Evolutionary conservation across 2,797 vertebrate species (phyloP).

Genomic region (Tiaroga cobitis): DNA sequence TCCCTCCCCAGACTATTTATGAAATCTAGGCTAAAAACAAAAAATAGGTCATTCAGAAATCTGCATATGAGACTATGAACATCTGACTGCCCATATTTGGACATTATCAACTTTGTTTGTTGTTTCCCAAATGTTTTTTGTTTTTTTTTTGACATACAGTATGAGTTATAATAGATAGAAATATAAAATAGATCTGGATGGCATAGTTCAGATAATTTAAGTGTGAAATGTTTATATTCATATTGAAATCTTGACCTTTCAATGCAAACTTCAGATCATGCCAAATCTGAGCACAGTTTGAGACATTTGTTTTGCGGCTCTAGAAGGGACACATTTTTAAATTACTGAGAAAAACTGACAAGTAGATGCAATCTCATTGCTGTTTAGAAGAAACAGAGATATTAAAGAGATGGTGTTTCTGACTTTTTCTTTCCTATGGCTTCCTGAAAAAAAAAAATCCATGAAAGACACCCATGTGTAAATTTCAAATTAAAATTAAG

Average conservation of each 20-base stretch:
- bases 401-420: neutral
- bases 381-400: neutral
- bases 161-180: neutral
- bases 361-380: neutral
- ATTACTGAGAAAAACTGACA: neutral
- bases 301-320: neutral
- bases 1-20: neutral
- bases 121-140: neutral
- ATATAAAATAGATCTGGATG: neutral
- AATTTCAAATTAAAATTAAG: neutral
- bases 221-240: neutral
- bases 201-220: neutral
- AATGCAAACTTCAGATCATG: neutral
- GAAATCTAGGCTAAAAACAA: neutral
- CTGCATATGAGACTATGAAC: too few relatives aligned
- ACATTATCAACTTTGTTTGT: neutral
- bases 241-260: too few relatives aligned
- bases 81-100: neutral
- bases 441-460: neutral
- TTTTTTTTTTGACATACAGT: neutral
- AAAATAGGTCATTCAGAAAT: too few relatives aligned
- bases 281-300: neutral
- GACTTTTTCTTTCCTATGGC: neutral
- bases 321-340: neutral
- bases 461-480: conserved; percentile 1